Evolutionary conservation across 2,797 vertebrate genomes (phyloP), one percentile per base, ranked within the genome.

Genomic region (Peromyscus eremicus): DNA sequence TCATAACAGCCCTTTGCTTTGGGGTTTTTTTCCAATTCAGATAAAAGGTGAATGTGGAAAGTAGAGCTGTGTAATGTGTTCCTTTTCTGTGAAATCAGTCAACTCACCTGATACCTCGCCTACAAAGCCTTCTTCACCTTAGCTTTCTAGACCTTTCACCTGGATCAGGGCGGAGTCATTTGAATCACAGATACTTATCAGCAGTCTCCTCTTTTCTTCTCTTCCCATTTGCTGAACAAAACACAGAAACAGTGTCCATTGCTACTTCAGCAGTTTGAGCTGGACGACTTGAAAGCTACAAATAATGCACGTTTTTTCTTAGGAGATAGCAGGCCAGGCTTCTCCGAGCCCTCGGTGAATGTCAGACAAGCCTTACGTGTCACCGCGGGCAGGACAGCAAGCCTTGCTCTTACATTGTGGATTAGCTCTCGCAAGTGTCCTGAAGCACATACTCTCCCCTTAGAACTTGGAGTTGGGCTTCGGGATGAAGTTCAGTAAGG

Each of bases 371-470:
- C 37, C 64, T 75, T 27, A 27, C 4, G 2, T 57, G 55, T 46
- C 57, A 77, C 66, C 77, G 76, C 34, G 12, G 83, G 12, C n/a
- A 52, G 57, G n/a, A 57, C 55, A 87, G 76, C 49, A 88, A 88
- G 27, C 34, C 76, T 60, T 16, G 57, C 73, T 32, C n/a, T 89
- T 82, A 7, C 23, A 0, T 66, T 62, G 52, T 80, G 85, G 66
- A 43, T 87, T 79, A 91, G 17, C 87, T 89, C 71, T 88, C 49
- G 92, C 92, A 46, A 60, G 37, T 84, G 14, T 71, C 77, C 52
- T 83, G n/a, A 88, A 94, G 79, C 43, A 29, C 21, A 85, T 62
- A 70, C 13, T 70, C 10, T 25, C 43, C 66, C 16, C 68, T 96
- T 81, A 60, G 81, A 94, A 89, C 60, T 16, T 66, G 3, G 92